Base-by-base conservation (phyloP, 2,888 invertebrate genomes). In the Sesia apiformis region DNA sequence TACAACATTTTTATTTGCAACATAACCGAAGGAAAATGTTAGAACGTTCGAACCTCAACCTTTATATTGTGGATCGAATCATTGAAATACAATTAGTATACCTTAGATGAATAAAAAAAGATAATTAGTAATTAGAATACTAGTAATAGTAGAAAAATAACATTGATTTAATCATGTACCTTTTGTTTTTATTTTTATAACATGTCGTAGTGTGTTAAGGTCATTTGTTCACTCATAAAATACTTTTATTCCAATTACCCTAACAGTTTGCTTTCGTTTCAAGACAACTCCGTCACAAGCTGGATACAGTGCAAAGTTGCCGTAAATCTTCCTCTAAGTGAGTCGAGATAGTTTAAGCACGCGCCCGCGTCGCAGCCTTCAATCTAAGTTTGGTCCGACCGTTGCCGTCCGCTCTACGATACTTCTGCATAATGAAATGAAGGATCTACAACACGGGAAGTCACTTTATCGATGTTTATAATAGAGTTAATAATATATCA, bases 301-400 rank as follows among this genome's bases (percentile, higher is more conserved):
- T 53, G 40, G 55, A 64, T 66, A 62, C 60, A 63, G 60, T 59
- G 65, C 59, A 59, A 83, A 84, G 75, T 84, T 80, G 74, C 65
- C 74, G 77, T 84, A 80, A 84, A 82, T 85, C 83, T 83, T 78
- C 67, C 72, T 74, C 71, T 78, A 77, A 81, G 83, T 74, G 76
- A 78, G 70, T 67, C 61, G 69, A 75, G 80, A 81, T 78, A 76
- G 85, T 84, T 86, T 74, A 78, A 81, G 84, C 84, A 88, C 85
- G 84, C 81, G 81, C 79, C 70, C 72, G 75, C 81, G 79, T 83
- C 84, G 78, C 67, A 81, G 77, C 74, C 82, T 84, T 84, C 86
- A 88, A 89, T 89, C 85, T 89, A 89, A 89, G 82, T 89, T 89
- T 83, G 74, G 76, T 76, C 67, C 69, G 72, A 71, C 67, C 63